Percentiles rank a stretch among this genome's conserved stretches.
Conservation (phyloP, 2,888 invertebrate genomes). For the Drosophila prostipennis region DNA sequence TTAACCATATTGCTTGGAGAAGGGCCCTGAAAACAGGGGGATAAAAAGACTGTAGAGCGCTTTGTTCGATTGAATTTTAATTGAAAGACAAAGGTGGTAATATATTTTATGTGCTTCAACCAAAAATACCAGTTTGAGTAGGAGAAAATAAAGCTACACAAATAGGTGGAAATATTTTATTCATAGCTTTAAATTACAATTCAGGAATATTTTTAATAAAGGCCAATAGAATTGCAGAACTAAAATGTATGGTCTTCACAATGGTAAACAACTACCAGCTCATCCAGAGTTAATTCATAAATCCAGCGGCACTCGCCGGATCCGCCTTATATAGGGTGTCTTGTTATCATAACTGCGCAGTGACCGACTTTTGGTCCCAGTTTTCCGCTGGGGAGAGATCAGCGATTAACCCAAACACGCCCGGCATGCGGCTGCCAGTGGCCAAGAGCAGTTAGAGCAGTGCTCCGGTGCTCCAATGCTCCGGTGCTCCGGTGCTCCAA, state of each 20-base stretch:
- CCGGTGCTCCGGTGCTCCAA: not conserved
- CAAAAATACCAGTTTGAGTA: not conserved
- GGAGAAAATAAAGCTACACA: not conserved
- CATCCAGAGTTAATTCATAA: constrained; percentile 24
- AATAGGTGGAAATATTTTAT: not conserved
- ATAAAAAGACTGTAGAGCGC: constrained; percentile 44
- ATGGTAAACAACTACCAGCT: too few species aligned
- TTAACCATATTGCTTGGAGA: constrained; percentile 57
- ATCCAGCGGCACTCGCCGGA: constrained; percentile 4
- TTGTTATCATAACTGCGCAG: constrained; percentile 43
- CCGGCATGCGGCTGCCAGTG: constrained; percentile 25
- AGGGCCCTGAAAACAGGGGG: constrained; percentile 20
- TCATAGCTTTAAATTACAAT: too few species aligned
- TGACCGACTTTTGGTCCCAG: constrained; percentile 40
- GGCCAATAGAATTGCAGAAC: too few species aligned
- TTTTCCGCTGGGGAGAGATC: constrained; percentile 25
- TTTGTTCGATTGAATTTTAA: constrained; percentile 79
- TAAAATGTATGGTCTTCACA: too few species aligned
- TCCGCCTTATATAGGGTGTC: constrained; percentile 27
- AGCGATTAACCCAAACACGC: constrained; percentile 37
- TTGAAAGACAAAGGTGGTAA: constrained; percentile 69
- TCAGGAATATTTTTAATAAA: too few species aligned
- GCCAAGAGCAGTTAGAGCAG: constrained; percentile 10
- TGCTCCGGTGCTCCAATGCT: constrained; percentile 2
- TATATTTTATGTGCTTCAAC: constrained; percentile 52